Base-by-base conservation (phyloP, 2,888 invertebrate species). In the Plutella xylostella region DNA sequence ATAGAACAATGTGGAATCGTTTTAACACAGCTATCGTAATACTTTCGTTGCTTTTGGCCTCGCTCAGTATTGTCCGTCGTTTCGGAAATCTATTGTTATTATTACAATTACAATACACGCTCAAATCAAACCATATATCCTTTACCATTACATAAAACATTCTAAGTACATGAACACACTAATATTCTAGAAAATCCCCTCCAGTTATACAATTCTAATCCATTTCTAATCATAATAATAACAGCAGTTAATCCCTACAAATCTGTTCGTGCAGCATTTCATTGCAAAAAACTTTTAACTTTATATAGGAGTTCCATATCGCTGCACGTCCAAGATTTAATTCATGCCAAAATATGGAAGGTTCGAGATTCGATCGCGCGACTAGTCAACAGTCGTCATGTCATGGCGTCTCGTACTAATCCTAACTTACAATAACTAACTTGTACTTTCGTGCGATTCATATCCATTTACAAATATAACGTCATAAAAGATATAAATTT, bases 31-130 rank as follows among this genome's bases (percentile, higher is more conserved):
- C 60, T 55, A 55, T 58, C 56, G 56, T 74, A 74, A 77, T 77
- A 78, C 77, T 75, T 64, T 68, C 61, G 61, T 70, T 68, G 57
- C 58, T 65, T 78, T 78, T 78, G 76, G 75, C 75, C 68, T 67
- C 9, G 60, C 60, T 58, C 55, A 58, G 57, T 72, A 63, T 68
- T 63, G 63, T 65, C 63, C 60, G 55, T 56, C 50, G 60, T 58
- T 58, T 47, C 43, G 35, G 48, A 51, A 56, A 56, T 55, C 28
- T 55, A 55, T 49, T 52, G 56, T 54, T 55, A 55, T 53, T 43
- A 44, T 28, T 28, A 49, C 51, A 45, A 45, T 45, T 38, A 4
- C 9, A 34, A 34, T 15, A 34, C 17, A 15, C 34, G 31, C 11
- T n/a, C 31, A n/a, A 33, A 33, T n/a, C n/a, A n/a, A n/a, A n/a